Conservation (phyloP, 2,888 invertebrate genomes). For the Eilema griseolum region DNA sequence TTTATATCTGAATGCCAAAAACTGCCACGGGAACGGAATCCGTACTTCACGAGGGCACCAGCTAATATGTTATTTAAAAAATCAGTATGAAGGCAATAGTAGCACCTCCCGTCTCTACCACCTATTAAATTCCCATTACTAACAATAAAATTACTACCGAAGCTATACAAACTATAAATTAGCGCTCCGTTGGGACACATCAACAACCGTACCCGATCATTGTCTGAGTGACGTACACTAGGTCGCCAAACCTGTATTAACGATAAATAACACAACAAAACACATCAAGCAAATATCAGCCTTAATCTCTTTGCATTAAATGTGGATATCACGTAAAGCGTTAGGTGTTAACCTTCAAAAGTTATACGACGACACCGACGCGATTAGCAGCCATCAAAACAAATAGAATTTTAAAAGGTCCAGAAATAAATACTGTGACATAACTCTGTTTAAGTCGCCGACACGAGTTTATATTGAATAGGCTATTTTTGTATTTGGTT, state of each 20-base stretch:
- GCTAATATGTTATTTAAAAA: no score
- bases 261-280: constrained; percentile 54
- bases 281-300: constrained; percentile 38
- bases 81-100: neutral
- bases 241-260: constrained; percentile 71
- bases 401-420: constrained; percentile 53
- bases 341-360: constrained; percentile 62
- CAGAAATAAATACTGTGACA: constrained; percentile 45
- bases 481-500: neutral
- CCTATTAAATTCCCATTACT: neutral
- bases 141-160: constrained; percentile 4
- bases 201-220: constrained; percentile 47
- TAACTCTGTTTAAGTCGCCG: constrained; percentile 33
- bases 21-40: no score
- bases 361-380: constrained; percentile 52
- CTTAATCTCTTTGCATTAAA: constrained; percentile 32
- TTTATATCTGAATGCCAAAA: no score
- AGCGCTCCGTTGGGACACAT: constrained; percentile 31
- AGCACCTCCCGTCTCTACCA: neutral
- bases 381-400: constrained; percentile 56
- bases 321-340: constrained; percentile 35
- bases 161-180: constrained; percentile 32
- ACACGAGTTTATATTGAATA: constrained; percentile 9
- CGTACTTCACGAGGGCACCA: no score
- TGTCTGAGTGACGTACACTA: constrained; percentile 55